phyloP scores from a whole-genome alignment of 2,797 vertebrate species.

The Hydrolagus colliei region DNA sequence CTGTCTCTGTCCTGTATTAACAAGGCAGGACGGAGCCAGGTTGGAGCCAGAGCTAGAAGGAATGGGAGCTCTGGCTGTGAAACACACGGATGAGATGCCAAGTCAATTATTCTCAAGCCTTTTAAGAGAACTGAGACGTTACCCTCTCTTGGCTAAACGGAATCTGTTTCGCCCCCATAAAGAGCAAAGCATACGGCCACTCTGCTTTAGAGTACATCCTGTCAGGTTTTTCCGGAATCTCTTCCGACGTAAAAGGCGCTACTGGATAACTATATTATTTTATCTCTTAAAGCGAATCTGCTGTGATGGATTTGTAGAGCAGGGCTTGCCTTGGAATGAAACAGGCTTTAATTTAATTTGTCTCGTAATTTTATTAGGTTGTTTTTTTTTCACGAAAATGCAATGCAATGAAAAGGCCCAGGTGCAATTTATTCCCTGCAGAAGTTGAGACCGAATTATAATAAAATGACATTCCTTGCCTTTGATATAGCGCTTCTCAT shows the following conservation, averaged over 20 bases:
- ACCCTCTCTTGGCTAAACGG: too few species aligned
- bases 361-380: background rate
- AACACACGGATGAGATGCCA: slow-evolving; percentile 45
- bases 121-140: slow-evolving; percentile 39
- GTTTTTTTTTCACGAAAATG: background rate
- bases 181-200: background rate
- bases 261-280: too few species aligned
- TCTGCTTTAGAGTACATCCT: slow-evolving; percentile 12
- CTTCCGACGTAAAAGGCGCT: too few species aligned
- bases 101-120: slow-evolving; percentile 51
- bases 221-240: too few species aligned
- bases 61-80: slow-evolving; percentile 65
- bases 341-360: background rate
- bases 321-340: background rate
- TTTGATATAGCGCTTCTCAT: too few species aligned
- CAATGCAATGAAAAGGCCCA: too few species aligned
- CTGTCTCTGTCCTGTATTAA: slow-evolving; percentile 67
- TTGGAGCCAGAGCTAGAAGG: slow-evolving; percentile 57
- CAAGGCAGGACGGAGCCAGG: slow-evolving; percentile 63
- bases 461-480: too few species aligned
- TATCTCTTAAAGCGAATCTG: background rate
- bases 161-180: too few species aligned
- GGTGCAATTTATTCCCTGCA: too few species aligned
- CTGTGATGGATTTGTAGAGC: background rate
- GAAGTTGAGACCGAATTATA: too few species aligned